Conservation (phyloP, 2,113 vertebrate species). For the Cryptoleucopteryx plumbea region DNA sequence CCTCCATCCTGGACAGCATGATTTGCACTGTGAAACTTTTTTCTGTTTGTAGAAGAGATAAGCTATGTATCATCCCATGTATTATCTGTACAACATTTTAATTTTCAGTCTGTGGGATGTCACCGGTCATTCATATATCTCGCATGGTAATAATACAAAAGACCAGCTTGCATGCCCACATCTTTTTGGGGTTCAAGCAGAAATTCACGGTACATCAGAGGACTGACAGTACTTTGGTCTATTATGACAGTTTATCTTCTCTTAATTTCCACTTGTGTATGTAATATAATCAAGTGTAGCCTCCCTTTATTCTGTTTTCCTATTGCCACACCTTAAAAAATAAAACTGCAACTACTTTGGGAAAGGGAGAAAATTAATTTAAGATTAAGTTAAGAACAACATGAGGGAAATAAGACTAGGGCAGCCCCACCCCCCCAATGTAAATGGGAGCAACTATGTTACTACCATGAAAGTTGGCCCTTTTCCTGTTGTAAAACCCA, state of each 20-base stretch:
- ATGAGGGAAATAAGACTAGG: not conserved
- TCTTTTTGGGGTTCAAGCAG: not conserved
- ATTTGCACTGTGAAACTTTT: not conserved
- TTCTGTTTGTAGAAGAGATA: not conserved
- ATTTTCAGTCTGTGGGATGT: not conserved
- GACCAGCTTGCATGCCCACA: not conserved
- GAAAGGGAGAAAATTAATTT: not conserved
- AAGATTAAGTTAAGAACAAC: not conserved
- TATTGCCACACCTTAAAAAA: not conserved
- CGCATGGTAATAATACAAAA: not conserved
- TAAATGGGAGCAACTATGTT: too few relatives aligned
- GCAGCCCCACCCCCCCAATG: not conserved
- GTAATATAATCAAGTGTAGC: not conserved
- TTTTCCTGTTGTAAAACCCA: too few relatives aligned
- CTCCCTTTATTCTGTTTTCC: not conserved
- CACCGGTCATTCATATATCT: not conserved
- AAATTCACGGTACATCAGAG: not conserved
- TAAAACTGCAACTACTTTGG: not conserved
- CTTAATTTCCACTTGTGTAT: not conserved
- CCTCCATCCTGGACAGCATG: not conserved
- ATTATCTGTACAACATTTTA: not conserved
- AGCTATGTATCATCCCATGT: not conserved
- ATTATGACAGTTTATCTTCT: not conserved
- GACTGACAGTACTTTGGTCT: not conserved
- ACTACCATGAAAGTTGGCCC: too few relatives aligned